Conservation (phyloP, 2,113 vertebrate genomes). For the Toxostoma redivivum region DNA sequence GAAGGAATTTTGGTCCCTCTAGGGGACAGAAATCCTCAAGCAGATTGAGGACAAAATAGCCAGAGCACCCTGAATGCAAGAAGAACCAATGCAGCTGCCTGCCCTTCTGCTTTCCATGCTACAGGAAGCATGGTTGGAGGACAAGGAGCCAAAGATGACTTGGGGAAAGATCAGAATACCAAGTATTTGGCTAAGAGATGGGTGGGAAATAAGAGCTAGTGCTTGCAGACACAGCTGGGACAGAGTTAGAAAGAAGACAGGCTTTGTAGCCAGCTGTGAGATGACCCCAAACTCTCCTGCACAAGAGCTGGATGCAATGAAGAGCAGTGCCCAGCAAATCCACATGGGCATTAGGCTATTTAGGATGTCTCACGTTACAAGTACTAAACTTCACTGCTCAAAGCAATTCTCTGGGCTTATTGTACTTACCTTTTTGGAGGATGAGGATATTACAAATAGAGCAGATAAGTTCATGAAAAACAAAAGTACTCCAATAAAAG, state of each 20-base stretch:
- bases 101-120: accelerated
- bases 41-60: not conserved
- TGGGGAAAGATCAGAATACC: not conserved
- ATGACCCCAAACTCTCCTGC: not conserved
- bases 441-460: not conserved
- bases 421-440: not conserved
- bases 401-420: not conserved
- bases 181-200: not conserved
- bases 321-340: not conserved
- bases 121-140: not conserved
- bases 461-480: not conserved
- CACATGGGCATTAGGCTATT: not conserved
- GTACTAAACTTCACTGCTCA: not conserved
- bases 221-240: not conserved
- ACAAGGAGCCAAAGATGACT: not conserved
- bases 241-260: not conserved
- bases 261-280: not conserved
- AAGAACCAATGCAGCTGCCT: not conserved
- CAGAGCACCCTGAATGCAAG: not conserved
- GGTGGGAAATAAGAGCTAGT: not conserved
- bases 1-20: not conserved
- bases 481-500: not conserved
- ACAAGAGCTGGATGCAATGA: not conserved
- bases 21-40: too few relatives aligned
- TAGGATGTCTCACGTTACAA: accelerated